These are phyloP conservation scores for Monodelphis domestica DNA, from an alignment of 2,797 vertebrate species.

Conservation along the genomic window DNA sequence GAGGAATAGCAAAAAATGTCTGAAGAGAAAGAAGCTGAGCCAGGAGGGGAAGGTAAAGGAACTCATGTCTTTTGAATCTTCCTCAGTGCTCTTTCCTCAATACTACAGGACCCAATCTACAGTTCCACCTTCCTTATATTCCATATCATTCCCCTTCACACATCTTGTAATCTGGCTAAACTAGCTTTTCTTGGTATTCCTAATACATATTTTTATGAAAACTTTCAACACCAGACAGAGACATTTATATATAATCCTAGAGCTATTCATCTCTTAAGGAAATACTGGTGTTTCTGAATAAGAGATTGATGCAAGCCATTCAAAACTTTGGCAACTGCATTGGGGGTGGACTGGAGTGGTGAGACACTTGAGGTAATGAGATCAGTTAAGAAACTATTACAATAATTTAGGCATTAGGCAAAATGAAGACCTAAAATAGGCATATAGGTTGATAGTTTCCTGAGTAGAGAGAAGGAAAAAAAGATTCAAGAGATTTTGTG, in stretches of 20 bases:
- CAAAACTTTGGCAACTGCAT: neutral
- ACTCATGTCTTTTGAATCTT: too few species aligned
- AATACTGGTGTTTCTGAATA: too few species aligned
- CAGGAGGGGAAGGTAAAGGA: too few species aligned
- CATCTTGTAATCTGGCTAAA: too few species aligned
- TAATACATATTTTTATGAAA: too few species aligned
- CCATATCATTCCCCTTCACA: too few species aligned
- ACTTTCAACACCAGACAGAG: neutral
- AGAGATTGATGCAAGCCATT: neutral
- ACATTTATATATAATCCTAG: neutral
- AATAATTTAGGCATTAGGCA: neutral
- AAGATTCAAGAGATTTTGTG: neutral
- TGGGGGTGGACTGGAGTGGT: neutral
- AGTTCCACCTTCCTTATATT: too few species aligned
- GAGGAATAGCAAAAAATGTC: too few species aligned
- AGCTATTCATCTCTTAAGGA: neutral
- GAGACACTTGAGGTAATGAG: neutral
- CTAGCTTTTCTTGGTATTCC: too few species aligned
- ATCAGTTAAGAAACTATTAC: neutral
- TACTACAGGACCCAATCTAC: too few species aligned
- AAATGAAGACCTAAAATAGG: neutral
- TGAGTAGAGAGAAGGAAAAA: neutral
- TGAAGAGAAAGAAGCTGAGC: too few species aligned
- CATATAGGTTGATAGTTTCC: neutral
- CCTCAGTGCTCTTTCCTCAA: too few species aligned